Conservation (phyloP, 2,888 invertebrate species). For the Matsumyia berberina region DNA sequence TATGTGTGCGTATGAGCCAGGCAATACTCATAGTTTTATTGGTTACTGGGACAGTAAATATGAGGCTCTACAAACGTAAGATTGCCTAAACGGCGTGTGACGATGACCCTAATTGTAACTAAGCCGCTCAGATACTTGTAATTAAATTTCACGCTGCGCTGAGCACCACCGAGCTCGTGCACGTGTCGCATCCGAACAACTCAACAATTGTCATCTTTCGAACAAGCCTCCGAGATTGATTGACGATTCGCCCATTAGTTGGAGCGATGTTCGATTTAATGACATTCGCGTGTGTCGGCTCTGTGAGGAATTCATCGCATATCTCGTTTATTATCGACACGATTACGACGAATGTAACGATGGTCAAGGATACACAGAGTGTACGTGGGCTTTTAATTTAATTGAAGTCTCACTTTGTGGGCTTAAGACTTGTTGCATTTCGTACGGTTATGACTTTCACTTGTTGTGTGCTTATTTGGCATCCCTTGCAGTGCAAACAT, state of each 20-base stretch:
- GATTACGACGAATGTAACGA: constrained; percentile 2
- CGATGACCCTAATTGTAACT: constrained; percentile 28
- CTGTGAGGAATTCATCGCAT: not conserved
- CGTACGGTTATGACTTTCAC: constrained; percentile 24
- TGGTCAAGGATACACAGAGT: constrained; percentile 24
- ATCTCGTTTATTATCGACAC: constrained; percentile 2
- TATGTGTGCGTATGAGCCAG: constrained; percentile 1
- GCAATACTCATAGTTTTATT: constrained; percentile 35
- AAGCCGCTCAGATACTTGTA: constrained; percentile 2
- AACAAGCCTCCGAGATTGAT: constrained; percentile 14
- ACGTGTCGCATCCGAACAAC: not conserved
- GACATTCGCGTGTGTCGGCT: not conserved
- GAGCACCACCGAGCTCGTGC: not conserved
- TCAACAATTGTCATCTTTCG: not conserved
- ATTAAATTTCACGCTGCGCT: constrained; percentile 34
- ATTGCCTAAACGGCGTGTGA: not conserved
- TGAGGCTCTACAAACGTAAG: constrained; percentile 1
- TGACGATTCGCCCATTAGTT: constrained; percentile 14
- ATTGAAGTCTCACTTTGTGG: not conserved
- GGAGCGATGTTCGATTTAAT: constrained; percentile 13
- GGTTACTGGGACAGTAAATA: constrained; percentile 24
- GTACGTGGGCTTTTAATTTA: constrained; percentile 7
- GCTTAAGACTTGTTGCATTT: not conserved
- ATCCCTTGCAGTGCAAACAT: constrained; percentile 11
- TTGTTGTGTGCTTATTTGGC: constrained; percentile 4